Conservation (phyloP, 2,888 invertebrate species). For the Cryptus viduatorius region DNA sequence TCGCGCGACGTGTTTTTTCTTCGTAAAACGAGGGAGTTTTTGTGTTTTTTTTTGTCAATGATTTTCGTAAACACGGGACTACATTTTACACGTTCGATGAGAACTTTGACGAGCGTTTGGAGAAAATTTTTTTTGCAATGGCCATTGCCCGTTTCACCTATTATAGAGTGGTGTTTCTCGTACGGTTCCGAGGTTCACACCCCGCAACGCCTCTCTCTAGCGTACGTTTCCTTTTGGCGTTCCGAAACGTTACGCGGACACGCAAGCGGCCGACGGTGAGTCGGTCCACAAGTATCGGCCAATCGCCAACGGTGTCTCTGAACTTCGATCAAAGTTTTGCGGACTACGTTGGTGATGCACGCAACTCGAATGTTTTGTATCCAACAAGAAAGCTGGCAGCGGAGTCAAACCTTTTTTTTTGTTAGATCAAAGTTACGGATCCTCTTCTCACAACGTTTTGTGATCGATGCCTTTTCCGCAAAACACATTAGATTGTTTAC, state of each 20-base stretch:
- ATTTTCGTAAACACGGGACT: slow-evolving; percentile 60
- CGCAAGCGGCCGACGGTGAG: background rate
- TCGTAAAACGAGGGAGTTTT: slow-evolving; percentile 18
- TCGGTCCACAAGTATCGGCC: background rate
- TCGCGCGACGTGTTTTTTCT: slow-evolving; percentile 68
- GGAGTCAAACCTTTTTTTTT: background rate
- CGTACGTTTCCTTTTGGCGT: slow-evolving; percentile 23
- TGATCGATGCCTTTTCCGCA: background rate
- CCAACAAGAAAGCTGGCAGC: slow-evolving; percentile 2
- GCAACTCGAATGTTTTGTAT: background rate
- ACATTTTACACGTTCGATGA: slow-evolving; percentile 70
- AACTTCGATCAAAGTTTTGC: background rate
- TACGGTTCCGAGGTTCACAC: slow-evolving; percentile 62
- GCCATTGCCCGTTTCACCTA: slow-evolving; percentile 75
- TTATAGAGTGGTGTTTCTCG: slow-evolving; percentile 66
- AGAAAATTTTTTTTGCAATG: slow-evolving; percentile 67
- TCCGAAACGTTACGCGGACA: background rate
- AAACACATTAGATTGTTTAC: background rate
- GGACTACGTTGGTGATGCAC: background rate
- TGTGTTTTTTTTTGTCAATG: slow-evolving; percentile 36
- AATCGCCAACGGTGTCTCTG: background rate
- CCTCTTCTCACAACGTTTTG: background rate
- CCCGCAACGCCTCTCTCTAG: slow-evolving; percentile 60
- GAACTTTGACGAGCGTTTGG: slow-evolving; percentile 60
- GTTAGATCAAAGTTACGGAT: background rate